A percentile compares a stretch with the other conserved stretches of the same genome.
Evolutionary conservation across 2,888 invertebrate species (phyloP).

Genomic region (Thysanoteuthis rhombus): DNA sequence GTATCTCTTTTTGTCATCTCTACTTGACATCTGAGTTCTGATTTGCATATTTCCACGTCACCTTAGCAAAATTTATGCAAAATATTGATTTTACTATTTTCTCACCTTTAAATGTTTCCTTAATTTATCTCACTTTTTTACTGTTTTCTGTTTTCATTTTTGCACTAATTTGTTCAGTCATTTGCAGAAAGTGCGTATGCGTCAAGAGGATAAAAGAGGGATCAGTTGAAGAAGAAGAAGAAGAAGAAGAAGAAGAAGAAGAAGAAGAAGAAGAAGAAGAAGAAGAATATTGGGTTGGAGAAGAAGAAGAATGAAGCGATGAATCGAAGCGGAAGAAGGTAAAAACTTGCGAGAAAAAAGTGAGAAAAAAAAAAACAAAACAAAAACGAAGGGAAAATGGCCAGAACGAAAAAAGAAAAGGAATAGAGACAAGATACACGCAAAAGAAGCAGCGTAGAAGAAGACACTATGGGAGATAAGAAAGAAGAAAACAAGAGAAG

Average conservation of each 20-base stretch:
- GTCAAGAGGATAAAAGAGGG: background rate
- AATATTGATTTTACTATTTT: too few species aligned
- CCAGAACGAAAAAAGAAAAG: background rate
- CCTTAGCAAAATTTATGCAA: too few species aligned
- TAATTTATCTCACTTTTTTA: too few species aligned
- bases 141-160: too few species aligned
- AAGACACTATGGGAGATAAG: background rate
- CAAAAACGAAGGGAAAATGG: too few species aligned
- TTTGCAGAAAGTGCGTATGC: too few species aligned
- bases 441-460: background rate
- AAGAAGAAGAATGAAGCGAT: background rate
- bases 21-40: too few species aligned
- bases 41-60: too few species aligned
- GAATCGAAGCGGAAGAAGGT: background rate
- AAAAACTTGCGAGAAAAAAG: background rate
- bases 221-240: background rate
- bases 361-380: background rate
- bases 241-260: background rate
- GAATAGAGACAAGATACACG: background rate
- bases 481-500: background rate
- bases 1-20: too few species aligned
- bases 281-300: background rate
- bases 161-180: too few species aligned
- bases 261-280: background rate
- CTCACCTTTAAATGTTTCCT: too few species aligned